A percentile compares a stretch with the other conserved stretches of the same genome.
Evolutionary conservation across 2,113 vertebrate genomes (phyloP).

Genomic region (Sterna hirundo): DNA sequence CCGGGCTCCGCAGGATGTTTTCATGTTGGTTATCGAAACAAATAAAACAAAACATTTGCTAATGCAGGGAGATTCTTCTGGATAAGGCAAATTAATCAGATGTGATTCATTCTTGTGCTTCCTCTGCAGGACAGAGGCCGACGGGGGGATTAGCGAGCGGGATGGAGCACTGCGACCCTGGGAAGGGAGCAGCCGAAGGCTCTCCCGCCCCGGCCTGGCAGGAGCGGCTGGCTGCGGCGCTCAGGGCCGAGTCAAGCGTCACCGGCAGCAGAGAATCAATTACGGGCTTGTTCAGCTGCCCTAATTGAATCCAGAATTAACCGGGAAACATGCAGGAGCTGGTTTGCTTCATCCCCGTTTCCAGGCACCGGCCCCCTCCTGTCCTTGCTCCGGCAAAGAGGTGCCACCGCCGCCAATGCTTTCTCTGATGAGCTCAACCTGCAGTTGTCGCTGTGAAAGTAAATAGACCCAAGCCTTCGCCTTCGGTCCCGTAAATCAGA

Average conservation of each 20-base stretch:
- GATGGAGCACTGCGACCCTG: fast-evolving
- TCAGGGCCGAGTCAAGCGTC: fast-evolving
- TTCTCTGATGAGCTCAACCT: neutral
- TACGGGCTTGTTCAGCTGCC: neutral
- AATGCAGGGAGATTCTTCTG: conserved; percentile 21
- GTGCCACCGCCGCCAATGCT: neutral
- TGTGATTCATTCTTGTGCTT: neutral
- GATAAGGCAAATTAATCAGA: neutral
- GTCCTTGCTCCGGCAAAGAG: fast-evolving
- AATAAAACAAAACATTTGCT: conserved; percentile 27
- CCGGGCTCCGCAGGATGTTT: neutral
- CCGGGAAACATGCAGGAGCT: neutral
- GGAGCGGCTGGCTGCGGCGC: neutral
- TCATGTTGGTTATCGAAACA: neutral
- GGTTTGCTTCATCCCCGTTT: fast-evolving
- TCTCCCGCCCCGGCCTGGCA: fast-evolving
- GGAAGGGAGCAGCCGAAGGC: neutral
- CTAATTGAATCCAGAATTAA: neutral
- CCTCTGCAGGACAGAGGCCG: neutral
- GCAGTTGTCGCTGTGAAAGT: neutral
- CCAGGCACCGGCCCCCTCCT: neutral
- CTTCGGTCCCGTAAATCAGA: neutral
- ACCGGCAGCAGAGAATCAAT: neutral
- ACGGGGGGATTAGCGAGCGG: neutral
- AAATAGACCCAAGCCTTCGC: neutral